Evolutionary conservation across 2,113 vertebrate genomes (phyloP), one percentile per base, ranked within the genome.

Genomic region (Emydura subglobosa): DNA sequence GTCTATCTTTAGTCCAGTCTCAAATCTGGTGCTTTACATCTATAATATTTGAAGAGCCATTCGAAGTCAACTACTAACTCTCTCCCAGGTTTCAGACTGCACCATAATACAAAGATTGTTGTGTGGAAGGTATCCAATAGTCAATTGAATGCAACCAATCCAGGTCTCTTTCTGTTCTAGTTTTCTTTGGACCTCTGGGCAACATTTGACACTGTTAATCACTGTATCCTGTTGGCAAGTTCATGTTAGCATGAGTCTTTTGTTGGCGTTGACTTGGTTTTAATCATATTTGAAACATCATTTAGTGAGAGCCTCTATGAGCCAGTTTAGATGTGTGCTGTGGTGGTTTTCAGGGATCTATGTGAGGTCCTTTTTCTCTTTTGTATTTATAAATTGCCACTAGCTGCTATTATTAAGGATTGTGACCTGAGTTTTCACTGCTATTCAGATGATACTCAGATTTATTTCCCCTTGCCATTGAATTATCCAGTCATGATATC

Each of bases 401-500:
- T 89, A 6, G 44, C 4, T 0, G 3, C 0, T 0, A 2, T 0
- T 53, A 55, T 86, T 72, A 5, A 86, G 72, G 61, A 44, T 65
- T 31, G 11, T 42, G 29, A 94, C 12, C 1, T 72, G 47, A 49
- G 55, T 57, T 81, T 83, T 87, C 87, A 83, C 72, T 83, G 1
- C 79, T 92, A 90, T 92, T 65, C 59, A 65, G 59, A 14, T 34
- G 29, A 65, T 34, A 65, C 13, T 68, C 88, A 89, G 49, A 47
- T 53, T 11, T 68, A 59, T 76, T 57, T 57, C 76, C 4, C 47
- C 89, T 4, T 4, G 68, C 1, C 2, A 0, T 1, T 79, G 86
- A 65, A 87, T 86, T 96, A 89, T 59, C 93, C 93, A 86, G 39
- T 80, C 31, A 85, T 21, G 79, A 95, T 89, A 91, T 82, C 72